Conservation (phyloP, 2,797 vertebrate species). For the Cyprinodon diabolis region DNA sequence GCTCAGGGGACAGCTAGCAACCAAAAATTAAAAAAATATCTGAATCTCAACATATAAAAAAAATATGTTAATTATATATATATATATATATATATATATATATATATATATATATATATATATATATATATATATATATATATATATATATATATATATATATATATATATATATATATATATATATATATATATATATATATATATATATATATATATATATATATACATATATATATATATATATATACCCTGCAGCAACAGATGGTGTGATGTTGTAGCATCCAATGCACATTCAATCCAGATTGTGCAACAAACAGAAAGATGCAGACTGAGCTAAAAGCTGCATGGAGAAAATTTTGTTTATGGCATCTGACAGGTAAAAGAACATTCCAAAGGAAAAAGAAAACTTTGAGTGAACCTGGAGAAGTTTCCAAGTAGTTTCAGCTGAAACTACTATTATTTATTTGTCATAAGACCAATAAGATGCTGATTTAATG, state of each 20-base stretch:
- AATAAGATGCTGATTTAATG: too few relatives aligned
- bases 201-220: conserved; percentile 2
- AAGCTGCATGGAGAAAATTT: neutral
- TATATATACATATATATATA: too few relatives aligned
- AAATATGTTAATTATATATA: conserved; percentile 2
- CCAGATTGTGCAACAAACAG: conserved; percentile 54
- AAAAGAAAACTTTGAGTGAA: neutral
- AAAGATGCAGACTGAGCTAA: conserved; percentile 32
- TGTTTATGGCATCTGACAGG: neutral
- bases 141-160: too few relatives aligned
- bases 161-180: neutral
- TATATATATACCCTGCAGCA: conserved; percentile 42
- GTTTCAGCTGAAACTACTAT: neutral
- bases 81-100: conserved; percentile 2
- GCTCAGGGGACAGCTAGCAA: conserved; percentile 72
- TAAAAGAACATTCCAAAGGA: neutral
- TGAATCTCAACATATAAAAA: conserved; percentile 48
- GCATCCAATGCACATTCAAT: conserved; percentile 67
- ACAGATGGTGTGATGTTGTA: conserved; percentile 66
- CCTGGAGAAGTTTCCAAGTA: neutral
- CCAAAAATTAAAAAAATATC: conserved; percentile 73
- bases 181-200: conserved; percentile 40
- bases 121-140: conserved; percentile 2
- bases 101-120: conserved; percentile 40
- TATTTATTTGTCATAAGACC: too few relatives aligned